Conservation (phyloP, 2,888 invertebrate species). For the Priocnemis perturbator region DNA sequence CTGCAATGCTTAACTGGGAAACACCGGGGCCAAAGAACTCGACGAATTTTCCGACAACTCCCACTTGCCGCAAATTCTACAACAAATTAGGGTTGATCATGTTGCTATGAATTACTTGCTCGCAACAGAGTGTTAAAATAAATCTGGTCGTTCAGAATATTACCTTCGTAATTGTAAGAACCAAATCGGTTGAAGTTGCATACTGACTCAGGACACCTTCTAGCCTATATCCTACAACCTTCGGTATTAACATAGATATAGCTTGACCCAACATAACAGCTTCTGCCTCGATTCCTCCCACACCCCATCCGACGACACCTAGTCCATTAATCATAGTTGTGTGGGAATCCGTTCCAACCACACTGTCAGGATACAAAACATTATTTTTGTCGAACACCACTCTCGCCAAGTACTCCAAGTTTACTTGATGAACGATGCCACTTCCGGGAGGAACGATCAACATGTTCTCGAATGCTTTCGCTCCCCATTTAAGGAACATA, state of each 20-base stretch:
- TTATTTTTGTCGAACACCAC: constrained; percentile 88
- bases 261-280: constrained; percentile 99
- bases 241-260: constrained; percentile 96
- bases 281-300: constrained; percentile 98
- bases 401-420: constrained; percentile 93
- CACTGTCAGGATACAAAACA: constrained; percentile 89
- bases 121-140: too few relatives aligned
- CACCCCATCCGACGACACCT: constrained; percentile 98
- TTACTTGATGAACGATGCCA: constrained; percentile 99
- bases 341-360: constrained; percentile 98
- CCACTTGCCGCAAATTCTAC: constrained; percentile 85
- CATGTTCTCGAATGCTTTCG: constrained; percentile 96
- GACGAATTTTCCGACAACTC: constrained; percentile 99
- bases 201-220: constrained; percentile 87
- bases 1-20: constrained; percentile 92
- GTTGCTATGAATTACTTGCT: too few relatives aligned
- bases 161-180: constrained; percentile 97
- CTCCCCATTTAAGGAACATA: constrained; percentile 98
- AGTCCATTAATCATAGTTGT: constrained; percentile 99
- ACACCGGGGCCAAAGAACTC: constrained; percentile 99
- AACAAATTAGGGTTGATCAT: constrained; percentile 9
- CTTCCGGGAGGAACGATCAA: constrained; percentile 98
- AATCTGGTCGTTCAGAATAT: neutral
- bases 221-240: constrained; percentile 96
- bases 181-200: constrained; percentile 97